Percentiles rank a stretch among this genome's conserved stretches.
phyloP scores from a whole-genome alignment of 1,140 invertebrate genomes.

The Megathymus violae region DNA sequence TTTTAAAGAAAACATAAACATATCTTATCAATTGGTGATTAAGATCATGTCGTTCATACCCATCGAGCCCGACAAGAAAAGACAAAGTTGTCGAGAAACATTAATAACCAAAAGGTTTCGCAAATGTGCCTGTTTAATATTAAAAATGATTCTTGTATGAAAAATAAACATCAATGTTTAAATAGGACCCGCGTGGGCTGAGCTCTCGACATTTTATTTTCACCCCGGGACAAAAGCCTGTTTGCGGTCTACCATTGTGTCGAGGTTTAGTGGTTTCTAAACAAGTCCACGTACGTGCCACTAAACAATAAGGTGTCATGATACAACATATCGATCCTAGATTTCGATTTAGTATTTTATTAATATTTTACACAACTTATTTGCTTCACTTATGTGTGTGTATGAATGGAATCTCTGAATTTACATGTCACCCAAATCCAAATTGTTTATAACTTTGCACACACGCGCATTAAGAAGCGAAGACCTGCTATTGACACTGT shows the following conservation, averaged over 20 bases:
- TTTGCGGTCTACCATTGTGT: slow-evolving; percentile 63
- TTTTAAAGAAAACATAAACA: no score
- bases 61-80: background rate
- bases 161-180: slow-evolving; percentile 54
- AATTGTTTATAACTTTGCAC: no score
- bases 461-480: no score
- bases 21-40: no score
- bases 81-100: slow-evolving; percentile 21
- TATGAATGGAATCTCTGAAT: no score
- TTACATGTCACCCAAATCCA: no score
- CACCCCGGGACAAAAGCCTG: slow-evolving; percentile 52
- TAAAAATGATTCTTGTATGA: slow-evolving; percentile 36
- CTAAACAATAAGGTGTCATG: slow-evolving; percentile 43
- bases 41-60: no score
- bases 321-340: slow-evolving; percentile 33
- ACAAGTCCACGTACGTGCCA: slow-evolving; percentile 59
- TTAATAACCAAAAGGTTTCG: slow-evolving; percentile 22
- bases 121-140: slow-evolving; percentile 18
- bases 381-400: no score
- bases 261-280: slow-evolving; percentile 62
- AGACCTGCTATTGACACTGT: no score
- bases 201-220: slow-evolving; percentile 69
- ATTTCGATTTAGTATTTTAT: slow-evolving; percentile 6
- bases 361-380: slow-evolving; percentile 13
- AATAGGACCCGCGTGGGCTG: slow-evolving; percentile 52